Percentiles rank a stretch among this genome's conserved stretches.
Conservation (phyloP, 2,797 vertebrate species). For the Lerista edwardsae region DNA sequence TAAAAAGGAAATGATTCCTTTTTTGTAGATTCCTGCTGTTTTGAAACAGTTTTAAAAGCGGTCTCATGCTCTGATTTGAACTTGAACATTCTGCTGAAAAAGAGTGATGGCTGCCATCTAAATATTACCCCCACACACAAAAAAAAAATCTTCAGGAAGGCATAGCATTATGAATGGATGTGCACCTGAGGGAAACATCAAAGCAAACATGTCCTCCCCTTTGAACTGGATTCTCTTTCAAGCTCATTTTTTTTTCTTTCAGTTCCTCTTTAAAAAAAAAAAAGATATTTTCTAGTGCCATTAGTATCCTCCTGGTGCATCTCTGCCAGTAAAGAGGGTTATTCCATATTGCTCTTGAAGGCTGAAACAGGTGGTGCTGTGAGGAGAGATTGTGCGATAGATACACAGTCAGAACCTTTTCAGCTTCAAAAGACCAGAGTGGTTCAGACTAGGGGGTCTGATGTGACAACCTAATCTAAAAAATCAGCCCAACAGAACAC, state of each 20-base stretch:
- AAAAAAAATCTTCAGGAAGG: constrained; percentile 29
- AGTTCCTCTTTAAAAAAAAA: constrained; percentile 43
- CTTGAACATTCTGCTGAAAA: constrained; percentile 34
- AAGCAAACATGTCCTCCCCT: constrained; percentile 56
- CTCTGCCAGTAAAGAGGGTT: constrained; percentile 39
- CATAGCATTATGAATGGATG: constrained; percentile 47
- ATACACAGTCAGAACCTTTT: constrained; percentile 16
- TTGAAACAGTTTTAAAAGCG: constrained; percentile 31
- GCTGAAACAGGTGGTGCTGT: constrained; percentile 16
- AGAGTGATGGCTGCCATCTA: constrained; percentile 28
- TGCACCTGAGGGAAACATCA: constrained; percentile 64
- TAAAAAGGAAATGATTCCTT: constrained; percentile 11
- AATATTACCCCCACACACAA: constrained; percentile 45
- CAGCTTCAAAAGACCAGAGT: constrained; percentile 15
- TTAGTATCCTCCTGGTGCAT: constrained; percentile 38
- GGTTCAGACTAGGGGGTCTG: background rate
- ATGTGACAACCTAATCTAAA: background rate
- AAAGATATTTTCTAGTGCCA: constrained; percentile 32
- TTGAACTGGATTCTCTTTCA: constrained; percentile 68
- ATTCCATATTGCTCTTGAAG: constrained; percentile 45
- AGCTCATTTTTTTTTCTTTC: constrained; percentile 56
- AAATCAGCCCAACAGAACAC: background rate
- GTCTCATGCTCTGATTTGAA: constrained; percentile 28
- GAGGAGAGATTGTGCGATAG: constrained; percentile 12
- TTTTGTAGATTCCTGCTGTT: constrained; percentile 12